phyloP scores from a whole-genome alignment of 2,113 vertebrate genomes.

The Sphyrna mokarran region DNA sequence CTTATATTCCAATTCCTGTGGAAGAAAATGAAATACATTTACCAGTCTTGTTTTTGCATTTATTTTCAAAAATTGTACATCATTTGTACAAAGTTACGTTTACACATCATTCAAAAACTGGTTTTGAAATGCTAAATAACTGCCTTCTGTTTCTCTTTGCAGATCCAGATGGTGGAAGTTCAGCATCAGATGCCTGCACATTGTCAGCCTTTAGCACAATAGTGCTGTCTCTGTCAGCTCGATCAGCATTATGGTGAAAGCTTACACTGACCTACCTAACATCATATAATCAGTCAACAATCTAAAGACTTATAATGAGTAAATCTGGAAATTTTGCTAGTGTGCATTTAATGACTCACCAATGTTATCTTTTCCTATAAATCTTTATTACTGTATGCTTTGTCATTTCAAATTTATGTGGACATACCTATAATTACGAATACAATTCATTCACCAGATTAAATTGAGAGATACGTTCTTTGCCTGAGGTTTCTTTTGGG shows the following conservation, averaged over 20 bases:
- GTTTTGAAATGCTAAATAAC: background rate
- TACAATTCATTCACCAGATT: background rate
- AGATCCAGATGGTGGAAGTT: slow-evolving; percentile 8
- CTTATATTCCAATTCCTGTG: background rate
- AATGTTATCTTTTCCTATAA: slow-evolving; percentile 38
- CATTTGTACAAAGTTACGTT: background rate
- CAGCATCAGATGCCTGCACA: slow-evolving; percentile 19
- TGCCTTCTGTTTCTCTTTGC: background rate
- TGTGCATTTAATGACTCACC: slow-evolving; percentile 35
- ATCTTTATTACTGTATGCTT: slow-evolving; percentile 28
- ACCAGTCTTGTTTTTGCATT: background rate
- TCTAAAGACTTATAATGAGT: slow-evolving; percentile 35
- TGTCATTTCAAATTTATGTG: slow-evolving; percentile 37
- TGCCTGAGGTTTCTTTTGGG: slow-evolving; percentile 23
- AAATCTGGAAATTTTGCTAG: slow-evolving; percentile 33
- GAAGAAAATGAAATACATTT: background rate
- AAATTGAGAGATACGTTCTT: slow-evolving; percentile 22
- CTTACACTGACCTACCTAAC: background rate
- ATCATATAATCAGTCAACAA: slow-evolving; percentile 31
- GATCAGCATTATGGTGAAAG: slow-evolving; percentile 34
- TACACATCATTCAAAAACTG: background rate
- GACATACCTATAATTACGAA: background rate
- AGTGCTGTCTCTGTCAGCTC: slow-evolving; percentile 33
- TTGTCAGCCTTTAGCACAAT: slow-evolving; percentile 33
- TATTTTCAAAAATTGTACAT: background rate